Base-by-base conservation (phyloP, 2,797 vertebrate genomes). In the Simalia tracyae region DNA sequence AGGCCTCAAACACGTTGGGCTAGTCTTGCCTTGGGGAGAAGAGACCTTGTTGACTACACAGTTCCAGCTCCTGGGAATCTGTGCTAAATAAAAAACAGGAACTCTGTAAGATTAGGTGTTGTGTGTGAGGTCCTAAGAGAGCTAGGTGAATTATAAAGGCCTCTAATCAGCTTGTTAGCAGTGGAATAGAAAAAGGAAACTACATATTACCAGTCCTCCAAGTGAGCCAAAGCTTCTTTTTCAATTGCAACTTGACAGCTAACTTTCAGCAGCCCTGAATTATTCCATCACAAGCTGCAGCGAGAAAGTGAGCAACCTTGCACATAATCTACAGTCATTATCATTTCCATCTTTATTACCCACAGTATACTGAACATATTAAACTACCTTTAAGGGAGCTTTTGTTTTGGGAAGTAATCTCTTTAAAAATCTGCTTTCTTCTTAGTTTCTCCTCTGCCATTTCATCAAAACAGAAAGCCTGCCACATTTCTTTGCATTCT, bases 291-390 rank as follows among this genome's bases (percentile, higher is more conserved):
- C 97, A 97, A 97, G 96, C 95, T 95, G 96, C 96, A 96, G 94
- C 92, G 94, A 96, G 95, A 96, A 97, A 96, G 96, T 97, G 97
- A 97, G 96, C 96, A 97, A 97, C 97, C 97, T 96, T 96, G 96
- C 95, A 93, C 97, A 97, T 96, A 97, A 97, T 97, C 96, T 96
- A 97, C 96, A 96, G 96, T 96, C 96, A 97, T 97, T 97, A 97
- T 97, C 96, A 96, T 97, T 97, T 97, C 97, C 95, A 96, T 96
- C 96, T 97, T 97, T 97, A 97, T 97, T 97, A 97, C 94, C 97
- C 96, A 97, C 96, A 96, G 90, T 97, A 95, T 97, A 96, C 96
- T 85, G 54, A 95, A 94, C 95, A 96, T 95, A 96, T 97, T 96
- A 96, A 96, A 92, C 90, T 93, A 89, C 95, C 96, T 97, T 96